These are phyloP conservation scores for Vicugna pacos DNA, from an alignment of 2,113 vertebrate genomes.

Conservation along the genomic window DNA sequence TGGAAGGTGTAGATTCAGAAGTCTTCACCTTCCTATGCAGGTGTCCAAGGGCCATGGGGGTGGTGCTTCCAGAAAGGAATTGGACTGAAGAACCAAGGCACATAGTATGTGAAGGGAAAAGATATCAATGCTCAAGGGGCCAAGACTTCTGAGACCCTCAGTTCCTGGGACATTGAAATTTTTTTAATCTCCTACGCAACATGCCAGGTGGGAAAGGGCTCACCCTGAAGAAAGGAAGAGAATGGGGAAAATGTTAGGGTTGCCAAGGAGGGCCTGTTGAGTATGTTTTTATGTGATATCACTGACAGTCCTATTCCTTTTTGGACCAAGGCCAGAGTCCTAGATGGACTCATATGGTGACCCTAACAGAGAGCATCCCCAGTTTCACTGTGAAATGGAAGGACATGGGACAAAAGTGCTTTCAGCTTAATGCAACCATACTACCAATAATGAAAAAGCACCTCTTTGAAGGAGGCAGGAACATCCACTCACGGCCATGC, in stretches of 20 bases:
- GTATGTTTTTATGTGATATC: not conserved
- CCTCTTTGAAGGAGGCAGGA: not conserved
- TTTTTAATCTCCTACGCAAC: not conserved
- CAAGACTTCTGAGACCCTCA: not conserved
- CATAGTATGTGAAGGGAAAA: not conserved
- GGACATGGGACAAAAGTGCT: not conserved
- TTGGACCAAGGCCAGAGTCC: not conserved
- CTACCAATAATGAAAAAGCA: not conserved
- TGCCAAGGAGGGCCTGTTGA: not conserved
- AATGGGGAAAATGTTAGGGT: not conserved
- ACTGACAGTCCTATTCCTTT: not conserved
- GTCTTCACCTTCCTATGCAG: not conserved
- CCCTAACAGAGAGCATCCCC: not conserved
- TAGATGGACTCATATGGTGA: not conserved
- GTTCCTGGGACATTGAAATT: not conserved
- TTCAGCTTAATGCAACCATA: not conserved
- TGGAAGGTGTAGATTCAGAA: not conserved
- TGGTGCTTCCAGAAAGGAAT: not conserved
- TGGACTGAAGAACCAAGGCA: not conserved
- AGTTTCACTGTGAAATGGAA: not conserved
- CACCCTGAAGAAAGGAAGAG: not conserved
- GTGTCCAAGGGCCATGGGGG: not conserved
- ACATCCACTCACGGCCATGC: accelerated
- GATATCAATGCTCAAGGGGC: not conserved
- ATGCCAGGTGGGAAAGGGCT: not conserved